These are phyloP conservation scores for Polyploca ridens DNA, from an alignment of 2,888 invertebrate species.

Conservation along the genomic window DNA sequence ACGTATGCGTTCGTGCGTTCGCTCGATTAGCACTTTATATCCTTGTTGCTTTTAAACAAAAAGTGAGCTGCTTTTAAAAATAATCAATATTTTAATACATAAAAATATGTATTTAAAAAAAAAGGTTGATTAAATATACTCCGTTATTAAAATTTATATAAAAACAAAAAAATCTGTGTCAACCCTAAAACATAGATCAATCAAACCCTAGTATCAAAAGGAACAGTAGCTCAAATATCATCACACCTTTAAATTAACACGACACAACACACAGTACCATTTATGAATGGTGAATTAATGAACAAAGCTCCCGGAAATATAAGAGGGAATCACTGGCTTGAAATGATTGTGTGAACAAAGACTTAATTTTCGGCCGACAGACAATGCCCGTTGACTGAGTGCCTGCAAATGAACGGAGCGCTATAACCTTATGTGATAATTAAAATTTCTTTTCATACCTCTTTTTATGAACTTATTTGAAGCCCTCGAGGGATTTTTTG, in stretches of 20 bases:
- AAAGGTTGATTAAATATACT: too few species aligned
- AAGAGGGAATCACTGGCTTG: background rate
- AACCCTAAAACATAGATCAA: background rate
- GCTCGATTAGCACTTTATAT: background rate
- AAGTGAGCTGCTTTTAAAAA: background rate
- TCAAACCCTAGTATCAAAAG: background rate
- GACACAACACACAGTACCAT: background rate
- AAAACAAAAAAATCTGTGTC: background rate
- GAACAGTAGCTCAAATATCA: background rate
- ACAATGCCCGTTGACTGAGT: background rate
- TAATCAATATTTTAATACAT: background rate
- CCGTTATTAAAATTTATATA: too few species aligned
- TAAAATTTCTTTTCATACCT: background rate
- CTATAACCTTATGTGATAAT: background rate
- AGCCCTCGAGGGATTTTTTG: too few species aligned
- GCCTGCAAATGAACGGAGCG: background rate
- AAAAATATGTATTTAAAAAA: too few species aligned
- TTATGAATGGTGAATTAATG: conserved; percentile 10
- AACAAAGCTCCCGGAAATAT: conserved; percentile 6
- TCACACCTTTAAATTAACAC: conserved; percentile 1
- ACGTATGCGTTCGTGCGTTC: background rate
- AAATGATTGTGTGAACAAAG: conserved; percentile 10
- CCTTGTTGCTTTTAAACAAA: background rate
- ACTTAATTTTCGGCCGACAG: conserved; percentile 3
- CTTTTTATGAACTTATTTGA: too few species aligned